A percentile compares a stretch with the other conserved stretches of the same genome.
Evolutionary conservation across 2,888 invertebrate genomes (phyloP).

Genomic region (Drosophila koepferae): DNA sequence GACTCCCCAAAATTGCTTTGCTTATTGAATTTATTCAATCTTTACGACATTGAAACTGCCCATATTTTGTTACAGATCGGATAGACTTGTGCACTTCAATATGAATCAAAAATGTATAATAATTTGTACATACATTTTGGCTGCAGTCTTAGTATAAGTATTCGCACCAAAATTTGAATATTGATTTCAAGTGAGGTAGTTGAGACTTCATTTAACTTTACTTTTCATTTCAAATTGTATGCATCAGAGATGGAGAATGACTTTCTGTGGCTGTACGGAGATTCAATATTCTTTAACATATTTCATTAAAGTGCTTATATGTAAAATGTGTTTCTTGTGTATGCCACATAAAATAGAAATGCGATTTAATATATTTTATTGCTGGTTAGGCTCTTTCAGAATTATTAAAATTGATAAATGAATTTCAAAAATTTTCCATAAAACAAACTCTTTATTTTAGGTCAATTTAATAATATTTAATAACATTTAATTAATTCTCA

Average conservation of each 20-base stretch:
- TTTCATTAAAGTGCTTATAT: not conserved
- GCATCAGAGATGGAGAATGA: not conserved
- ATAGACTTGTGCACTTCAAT: not conserved
- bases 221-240: not conserved
- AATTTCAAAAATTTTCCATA: too few relatives aligned
- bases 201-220: not conserved
- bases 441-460: too few relatives aligned
- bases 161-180: not conserved
- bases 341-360: too few relatives aligned
- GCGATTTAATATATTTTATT: too few relatives aligned
- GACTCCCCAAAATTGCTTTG: slow-evolving; percentile 36
- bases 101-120: not conserved
- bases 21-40: slow-evolving; percentile 34
- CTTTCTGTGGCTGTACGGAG: not conserved
- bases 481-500: too few relatives aligned
- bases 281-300: not conserved
- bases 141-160: too few relatives aligned
- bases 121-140: not conserved
- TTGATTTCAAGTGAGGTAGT: not conserved
- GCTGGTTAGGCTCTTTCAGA: too few relatives aligned
- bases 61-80: not conserved
- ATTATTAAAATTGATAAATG: too few relatives aligned
- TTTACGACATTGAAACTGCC: not conserved
- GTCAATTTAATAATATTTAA: too few relatives aligned
- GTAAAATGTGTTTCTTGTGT: not conserved